Evolutionary conservation across 2,888 invertebrate species (phyloP).

Genomic region (Drosophila maculinotata): DNA sequence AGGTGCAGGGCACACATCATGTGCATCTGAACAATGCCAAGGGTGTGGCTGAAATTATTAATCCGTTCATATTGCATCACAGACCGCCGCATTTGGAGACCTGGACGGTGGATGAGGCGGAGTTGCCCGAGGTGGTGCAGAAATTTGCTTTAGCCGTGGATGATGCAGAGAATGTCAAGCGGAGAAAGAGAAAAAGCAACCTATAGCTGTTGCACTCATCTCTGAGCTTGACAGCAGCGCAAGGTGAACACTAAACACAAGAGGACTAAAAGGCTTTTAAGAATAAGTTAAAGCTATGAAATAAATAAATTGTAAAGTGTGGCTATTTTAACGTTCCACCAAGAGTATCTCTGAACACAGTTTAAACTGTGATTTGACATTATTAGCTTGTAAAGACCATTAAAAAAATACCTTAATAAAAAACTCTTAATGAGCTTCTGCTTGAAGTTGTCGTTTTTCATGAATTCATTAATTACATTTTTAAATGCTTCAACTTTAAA

Average conservation of each 20-base stretch:
- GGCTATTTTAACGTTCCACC: not conserved
- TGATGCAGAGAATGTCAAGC: conserved; percentile 64
- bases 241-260: not conserved
- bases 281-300: conserved; percentile 4
- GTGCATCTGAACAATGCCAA: conserved; percentile 90
- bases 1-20: conserved; percentile 90
- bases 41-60: conserved; percentile 86
- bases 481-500: not conserved
- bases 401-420: not conserved
- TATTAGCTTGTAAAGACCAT: not conserved
- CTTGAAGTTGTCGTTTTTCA: not conserved
- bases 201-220: conserved; percentile 77
- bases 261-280: conserved; percentile 1
- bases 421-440: conserved; percentile 1
- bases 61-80: conserved; percentile 86
- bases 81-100: conserved; percentile 73
- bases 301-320: conserved; percentile 5
- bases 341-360: not conserved
- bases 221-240: conserved; percentile 51
- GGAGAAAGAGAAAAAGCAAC: conserved; percentile 78
- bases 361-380: not conserved
- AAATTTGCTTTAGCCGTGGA: conserved; percentile 60
- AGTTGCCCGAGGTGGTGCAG: conserved; percentile 44
- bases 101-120: conserved; percentile 67
- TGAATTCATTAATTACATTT: conserved; percentile 31